Base-by-base conservation (phyloP, 1,140 invertebrate species). In the Drosophila quadrilineata region DNA sequence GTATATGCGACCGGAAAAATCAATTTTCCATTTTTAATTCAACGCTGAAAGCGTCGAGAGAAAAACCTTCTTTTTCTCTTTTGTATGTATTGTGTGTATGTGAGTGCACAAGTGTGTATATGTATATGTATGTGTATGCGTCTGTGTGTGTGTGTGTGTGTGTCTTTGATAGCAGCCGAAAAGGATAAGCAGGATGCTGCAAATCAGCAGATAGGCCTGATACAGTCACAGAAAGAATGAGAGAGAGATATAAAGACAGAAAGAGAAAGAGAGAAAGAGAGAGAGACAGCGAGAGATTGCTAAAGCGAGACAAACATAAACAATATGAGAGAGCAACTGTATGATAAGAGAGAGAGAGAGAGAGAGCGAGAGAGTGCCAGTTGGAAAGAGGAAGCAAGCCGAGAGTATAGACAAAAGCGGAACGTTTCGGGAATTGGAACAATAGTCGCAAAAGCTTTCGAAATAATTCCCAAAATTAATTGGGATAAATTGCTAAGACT, bases 11-110 rank as follows among this genome's bases (percentile, higher is more conserved):
- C 82, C 87, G 87, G 87, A 88, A 88, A 88, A 88, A 88, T 88
- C 87, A 88, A 88, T 88, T 88, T 88, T 88, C 87, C 87, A 88
- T 88, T 88, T 88, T 88, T 88, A 88, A 88, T 85, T 87, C 77
- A 87, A 80, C 77, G 79, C 79, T 69, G 58, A 65, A 64, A 70
- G 40, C 62, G 41, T 57, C 60, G 54, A 12, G 45, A 41, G 26
- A 41, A 16, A 35, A 31, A 50, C 40, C 40, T 53, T 21, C 12
- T n/a, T 22, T 56, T 24, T 57, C 43, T 41, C 36, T 58, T 5
- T n/a, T n/a, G n/a, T n/a, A n/a, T n/a, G n/a, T n/a, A 6, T 49
- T 48, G 36, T 48, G 33, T 53, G 57, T 45, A 28, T 59, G 33
- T 57, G 64, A 43, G 36, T 43, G 48, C 12, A 29, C 9, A n/a